Evolutionary conservation across 1,140 invertebrate genomes (phyloP), one percentile per base, ranked within the genome.

Genomic region (Brachionus paranguensis): DNA sequence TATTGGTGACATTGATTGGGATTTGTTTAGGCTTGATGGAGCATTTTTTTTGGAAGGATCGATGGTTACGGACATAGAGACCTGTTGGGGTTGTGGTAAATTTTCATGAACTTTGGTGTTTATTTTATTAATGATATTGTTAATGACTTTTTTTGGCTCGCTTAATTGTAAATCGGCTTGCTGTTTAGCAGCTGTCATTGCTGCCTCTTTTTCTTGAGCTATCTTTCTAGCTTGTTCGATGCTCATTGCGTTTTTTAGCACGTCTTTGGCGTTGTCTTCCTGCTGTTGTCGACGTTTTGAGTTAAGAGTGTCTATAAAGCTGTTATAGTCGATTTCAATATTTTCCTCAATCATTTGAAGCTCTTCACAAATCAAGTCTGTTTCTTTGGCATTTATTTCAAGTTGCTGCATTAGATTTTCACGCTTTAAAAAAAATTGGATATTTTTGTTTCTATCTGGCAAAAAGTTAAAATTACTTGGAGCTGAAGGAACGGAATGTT

Each of bases 401-500:
- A 99, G 88, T 88, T 97, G 96, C 85, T 93, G 92, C 53, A 96
- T 87, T 24, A 98, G 89, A 11, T 95, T 95, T 86, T 95, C 94
- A 70, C 8, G 86, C 68, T 72, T 10, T 29, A 14, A 14, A 86
- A 85, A 37, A 33, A 72, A 20, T 78, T 78, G 60, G 14, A 64
- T 72, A 20, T 81, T 41, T 53, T 37, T n/a, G n/a, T 60, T 7
- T 24, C 6, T 37, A 37, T 6, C 33, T 37, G 33, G 6, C 33
- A 37, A 37, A n/a, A 37, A 7, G 5, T 5, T 6, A 85, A 84
- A 91, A 91, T 17, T 72, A 72, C 68, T 91, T 98, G 96, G 17
- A 98, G 89, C 87, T 95, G 93, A 45, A 98, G 91, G 87, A 97
- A 99, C 83, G 96, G 96, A 85, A 98, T 90, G 91, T 97, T 98